phyloP scores from a whole-genome alignment of 1,140 invertebrate species.

The Araneus ventricosus region DNA sequence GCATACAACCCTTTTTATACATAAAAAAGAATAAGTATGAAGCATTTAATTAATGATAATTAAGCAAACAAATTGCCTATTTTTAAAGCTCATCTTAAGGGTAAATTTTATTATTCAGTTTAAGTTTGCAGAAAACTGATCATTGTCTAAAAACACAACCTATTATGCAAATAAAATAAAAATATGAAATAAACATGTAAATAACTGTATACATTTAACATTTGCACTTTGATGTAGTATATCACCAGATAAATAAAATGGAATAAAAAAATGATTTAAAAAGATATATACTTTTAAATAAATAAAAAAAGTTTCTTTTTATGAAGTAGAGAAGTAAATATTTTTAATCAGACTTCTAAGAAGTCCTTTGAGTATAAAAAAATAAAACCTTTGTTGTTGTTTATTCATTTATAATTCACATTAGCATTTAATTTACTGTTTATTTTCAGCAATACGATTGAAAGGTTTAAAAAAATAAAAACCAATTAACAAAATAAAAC shows the following conservation, averaged over 20 bases:
- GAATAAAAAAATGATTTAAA: not conserved
- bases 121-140: conserved; percentile 5
- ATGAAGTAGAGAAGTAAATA: not conserved
- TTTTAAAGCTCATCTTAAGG: conserved; percentile 3
- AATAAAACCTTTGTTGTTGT: not conserved
- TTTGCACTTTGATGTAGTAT: not conserved
- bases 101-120: not conserved
- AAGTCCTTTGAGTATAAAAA: not conserved
- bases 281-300: too few species aligned
- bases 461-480: not conserved
- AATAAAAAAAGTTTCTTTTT: too few species aligned
- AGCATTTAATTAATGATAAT: not conserved
- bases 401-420: too few species aligned
- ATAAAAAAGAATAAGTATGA: not conserved
- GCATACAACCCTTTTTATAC: not conserved
- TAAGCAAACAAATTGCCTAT: not conserved
- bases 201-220: not conserved
- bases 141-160: not conserved
- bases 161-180: not conserved
- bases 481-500: not conserved
- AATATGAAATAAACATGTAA: not conserved
- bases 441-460: too few species aligned
- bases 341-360: not conserved
- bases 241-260: not conserved
- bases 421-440: too few species aligned